Percentiles rank a stretch among this genome's conserved stretches.
Conservation (phyloP, 2,888 invertebrate species). For the Strigamia transsilvanica region DNA sequence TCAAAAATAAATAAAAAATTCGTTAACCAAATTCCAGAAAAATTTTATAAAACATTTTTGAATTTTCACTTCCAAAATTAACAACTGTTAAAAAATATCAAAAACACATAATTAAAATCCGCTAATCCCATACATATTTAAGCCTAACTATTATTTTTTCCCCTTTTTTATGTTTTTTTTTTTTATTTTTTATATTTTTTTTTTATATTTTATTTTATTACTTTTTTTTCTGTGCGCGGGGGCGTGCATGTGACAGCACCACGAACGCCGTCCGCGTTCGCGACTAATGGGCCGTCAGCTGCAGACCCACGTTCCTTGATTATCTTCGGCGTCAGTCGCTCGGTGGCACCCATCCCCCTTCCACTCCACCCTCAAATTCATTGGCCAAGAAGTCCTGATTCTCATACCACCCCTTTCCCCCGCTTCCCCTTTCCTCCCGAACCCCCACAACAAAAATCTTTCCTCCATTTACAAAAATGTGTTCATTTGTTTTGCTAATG, state of each 20-base stretch:
- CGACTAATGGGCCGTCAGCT: constrained; percentile 51
- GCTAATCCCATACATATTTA: neutral
- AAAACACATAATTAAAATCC: too few species aligned
- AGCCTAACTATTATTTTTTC: neutral
- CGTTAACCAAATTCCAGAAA: too few species aligned
- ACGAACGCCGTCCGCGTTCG: constrained; percentile 36
- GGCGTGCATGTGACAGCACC: constrained; percentile 40
- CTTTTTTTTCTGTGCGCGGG: constrained; percentile 25
- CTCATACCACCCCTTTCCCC: neutral
- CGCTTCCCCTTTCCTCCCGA: neutral
- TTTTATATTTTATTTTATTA: constrained; percentile 24
- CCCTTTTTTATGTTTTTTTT: neutral
- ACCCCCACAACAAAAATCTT: neutral
- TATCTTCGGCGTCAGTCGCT: constrained; percentile 43
- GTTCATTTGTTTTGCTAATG: constrained; percentile 38
- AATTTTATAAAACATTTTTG: too few species aligned
- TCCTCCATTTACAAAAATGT: neutral
- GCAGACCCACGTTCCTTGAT: constrained; percentile 43
- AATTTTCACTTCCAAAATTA: too few species aligned
- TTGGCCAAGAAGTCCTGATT: constrained; percentile 17
- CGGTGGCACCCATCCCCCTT: constrained; percentile 5
- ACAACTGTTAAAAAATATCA: too few species aligned
- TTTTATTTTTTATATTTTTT: neutral
- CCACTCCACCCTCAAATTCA: constrained; percentile 38
- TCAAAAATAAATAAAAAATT: too few species aligned